Conservation (phyloP, 2,888 invertebrate genomes). For the Platynereis dumerilii region DNA sequence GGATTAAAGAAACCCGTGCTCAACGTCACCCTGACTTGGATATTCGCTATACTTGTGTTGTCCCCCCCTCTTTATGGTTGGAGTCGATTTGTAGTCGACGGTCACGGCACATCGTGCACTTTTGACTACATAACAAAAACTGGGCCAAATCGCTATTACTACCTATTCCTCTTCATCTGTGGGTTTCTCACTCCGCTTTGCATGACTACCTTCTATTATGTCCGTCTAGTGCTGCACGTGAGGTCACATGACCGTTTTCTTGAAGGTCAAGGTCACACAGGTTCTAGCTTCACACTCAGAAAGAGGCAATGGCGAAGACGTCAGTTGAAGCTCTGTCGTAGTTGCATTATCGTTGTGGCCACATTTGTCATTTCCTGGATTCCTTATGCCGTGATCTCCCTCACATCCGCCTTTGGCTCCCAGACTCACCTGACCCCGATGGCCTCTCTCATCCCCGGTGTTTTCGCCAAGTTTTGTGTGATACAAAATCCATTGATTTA, state of each 20-base stretch:
- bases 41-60: not conserved
- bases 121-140: constrained; percentile 2
- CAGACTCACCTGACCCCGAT: not conserved
- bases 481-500: constrained; percentile 8
- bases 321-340: too few relatives aligned
- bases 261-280: not conserved
- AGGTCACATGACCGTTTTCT: not conserved
- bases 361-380: constrained; percentile 6
- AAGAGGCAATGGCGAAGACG: too few relatives aligned
- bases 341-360: not conserved
- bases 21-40: not conserved
- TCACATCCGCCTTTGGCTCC: not conserved
- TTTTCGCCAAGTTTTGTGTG: constrained; percentile 7
- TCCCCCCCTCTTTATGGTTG: not conserved
- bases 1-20: not conserved
- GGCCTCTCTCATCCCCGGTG: not conserved
- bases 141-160: not conserved
- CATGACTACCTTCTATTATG: not conserved
- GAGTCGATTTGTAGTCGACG: constrained; percentile 1
- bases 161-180: constrained; percentile 1
- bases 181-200: not conserved
- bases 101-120: not conserved
- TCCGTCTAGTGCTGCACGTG: not conserved
- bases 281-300: too few relatives aligned
- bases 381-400: constrained; percentile 3